Percentiles rank a stretch among this genome's conserved stretches.
Conservation (phyloP, 2,797 vertebrate genomes). For the Cossypha heuglini region DNA sequence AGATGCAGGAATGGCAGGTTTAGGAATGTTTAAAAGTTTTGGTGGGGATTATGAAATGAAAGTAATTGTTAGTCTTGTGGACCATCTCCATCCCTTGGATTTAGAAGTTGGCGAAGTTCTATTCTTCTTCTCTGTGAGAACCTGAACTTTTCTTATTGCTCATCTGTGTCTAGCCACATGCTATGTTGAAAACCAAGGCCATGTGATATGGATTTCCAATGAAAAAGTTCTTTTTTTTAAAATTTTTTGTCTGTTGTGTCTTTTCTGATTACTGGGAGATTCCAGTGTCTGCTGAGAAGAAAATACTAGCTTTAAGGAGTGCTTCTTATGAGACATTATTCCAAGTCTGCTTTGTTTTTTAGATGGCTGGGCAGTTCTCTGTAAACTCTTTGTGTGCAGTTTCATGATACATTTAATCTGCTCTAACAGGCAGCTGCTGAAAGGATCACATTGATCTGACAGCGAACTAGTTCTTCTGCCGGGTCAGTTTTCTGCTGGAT, state of each 20-base stretch:
- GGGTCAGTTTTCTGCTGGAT: constrained; percentile 32
- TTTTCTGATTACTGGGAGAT: background rate
- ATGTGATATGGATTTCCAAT: background rate
- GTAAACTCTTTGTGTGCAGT: background rate
- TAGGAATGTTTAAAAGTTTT: background rate
- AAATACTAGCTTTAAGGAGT: background rate
- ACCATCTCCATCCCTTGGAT: background rate
- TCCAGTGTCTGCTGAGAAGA: background rate
- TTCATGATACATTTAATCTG: constrained; percentile 41
- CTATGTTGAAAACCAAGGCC: background rate
- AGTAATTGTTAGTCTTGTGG: background rate
- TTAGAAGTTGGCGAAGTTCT: background rate
- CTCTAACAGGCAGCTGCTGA: constrained; percentile 47
- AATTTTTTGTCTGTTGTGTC: background rate
- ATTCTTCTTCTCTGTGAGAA: background rate
- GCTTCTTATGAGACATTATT: background rate
- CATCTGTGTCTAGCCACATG: background rate
- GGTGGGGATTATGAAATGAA: background rate
- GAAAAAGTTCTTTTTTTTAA: background rate
- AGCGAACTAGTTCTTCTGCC: constrained; percentile 21
- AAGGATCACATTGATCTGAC: constrained; percentile 28
- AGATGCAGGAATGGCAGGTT: background rate
- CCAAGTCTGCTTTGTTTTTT: background rate
- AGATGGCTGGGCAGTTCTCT: background rate
- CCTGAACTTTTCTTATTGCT: background rate